Evolutionary conservation across 2,888 invertebrate species (phyloP), one percentile per base, ranked within the genome.

Genomic region (Folsomia candida): DNA sequence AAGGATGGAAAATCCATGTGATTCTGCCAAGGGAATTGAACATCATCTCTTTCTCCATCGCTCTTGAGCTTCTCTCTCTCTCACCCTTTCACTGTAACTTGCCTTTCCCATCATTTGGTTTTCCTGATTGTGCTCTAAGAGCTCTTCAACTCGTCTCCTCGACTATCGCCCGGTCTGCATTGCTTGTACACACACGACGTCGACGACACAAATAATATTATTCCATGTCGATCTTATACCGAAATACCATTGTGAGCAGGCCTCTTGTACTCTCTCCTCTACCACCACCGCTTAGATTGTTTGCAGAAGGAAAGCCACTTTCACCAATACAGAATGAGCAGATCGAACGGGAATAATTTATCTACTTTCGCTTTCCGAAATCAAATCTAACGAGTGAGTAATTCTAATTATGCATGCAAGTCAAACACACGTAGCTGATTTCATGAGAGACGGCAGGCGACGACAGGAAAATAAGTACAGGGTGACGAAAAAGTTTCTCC

Each of bases 51-150:
- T 18, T 64, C 51, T 37, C 24, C 64, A 22, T 20, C 29, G 51
- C 14, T 25, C 51, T 51, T 51, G 20, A 22, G 6, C 37, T n/a
- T 57, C 26, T 66, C 27, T 67, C 47, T 67, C 58, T 28, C 59
- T 4, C 18, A 22, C 54, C 22, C 54, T 54, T 22, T 54, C 60
- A 58, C 37, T 51, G 60, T 26, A 20, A 20, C 58, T 22, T 51
- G 26, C 28, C 64, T 64, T 64, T 64, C 51, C 64, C 64, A 64
- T 64, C 64, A 64, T 51, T 64, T 51, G 22, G 25, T 47, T 64
- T n/a, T 64, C 64, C 64, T 37, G 64, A 64, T 51, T 25, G 59
- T 47, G 11, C 61, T 37, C 37, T 9, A 37, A 37, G 37, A 37
- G 37, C 37, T 37, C 37, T 37, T 37, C 37, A 37, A 37, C 37